Base-by-base conservation (phyloP, 2,797 vertebrate genomes). In the Tympanoctomys barrerae region DNA sequence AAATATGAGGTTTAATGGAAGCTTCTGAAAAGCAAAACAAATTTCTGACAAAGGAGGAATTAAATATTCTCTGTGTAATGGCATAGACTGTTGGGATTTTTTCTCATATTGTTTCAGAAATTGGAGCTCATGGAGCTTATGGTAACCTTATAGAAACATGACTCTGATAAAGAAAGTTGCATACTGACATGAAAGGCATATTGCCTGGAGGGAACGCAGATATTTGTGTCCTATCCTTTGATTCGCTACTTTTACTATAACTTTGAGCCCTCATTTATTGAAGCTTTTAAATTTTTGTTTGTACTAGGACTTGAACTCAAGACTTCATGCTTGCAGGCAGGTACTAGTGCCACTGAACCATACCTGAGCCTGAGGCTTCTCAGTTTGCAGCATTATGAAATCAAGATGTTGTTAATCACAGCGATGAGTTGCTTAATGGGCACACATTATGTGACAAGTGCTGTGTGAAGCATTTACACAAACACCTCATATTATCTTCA, bases 21-120 rank as follows among this genome's bases (percentile, higher is more conserved):
- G 64, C 39, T 87, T 68, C n/a, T 86, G 12, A 87, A 70, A 90
- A 95, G 16, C 22, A 86, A 68, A 94, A 46, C 39, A 84, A 54
- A 71, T 75, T 91, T 94, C 22, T 96, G 62, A 33, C 16, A 3
- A 83, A 28, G 9, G 28, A 61, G 24, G 16, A 90, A 46, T 54
- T 84, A 39, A 94, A 80, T 94, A n/a, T 2, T 66, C 7, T 31
- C 4, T 54, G 19, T 75, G 57, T 22, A 68, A 1, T 57, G 49
- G 1, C 31, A 59, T 61, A 19, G 12, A 71, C 82, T 68, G n/a
- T 92, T 46, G 71, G 62, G 39, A 61, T 59, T 5, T 61, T 66
- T 61, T 61, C 21, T 61, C 21, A 7, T 24, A 36, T 19, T 7
- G 8, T 64, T 86, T 94, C 61, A 92, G 84, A 95, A 92, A 84